A percentile compares a stretch with the other conserved stretches of the same genome.
These are phyloP conservation scores for Apoderus coryli DNA, from an alignment of 2,888 invertebrate species.

Conservation along the genomic window DNA sequence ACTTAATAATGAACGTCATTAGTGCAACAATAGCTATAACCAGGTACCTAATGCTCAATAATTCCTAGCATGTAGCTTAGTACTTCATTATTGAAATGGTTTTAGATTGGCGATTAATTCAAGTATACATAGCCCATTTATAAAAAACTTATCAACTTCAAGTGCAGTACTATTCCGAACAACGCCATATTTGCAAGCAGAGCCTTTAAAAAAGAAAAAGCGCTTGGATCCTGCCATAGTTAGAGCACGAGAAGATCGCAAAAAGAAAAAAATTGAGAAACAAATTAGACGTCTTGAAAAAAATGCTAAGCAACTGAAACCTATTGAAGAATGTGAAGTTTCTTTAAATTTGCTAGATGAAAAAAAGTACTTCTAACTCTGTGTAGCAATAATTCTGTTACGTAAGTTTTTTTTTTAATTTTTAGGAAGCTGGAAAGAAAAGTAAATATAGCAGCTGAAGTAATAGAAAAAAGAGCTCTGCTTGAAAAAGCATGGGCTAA, in stretches of 20 bases:
- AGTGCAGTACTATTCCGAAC: no score
- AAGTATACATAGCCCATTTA: no score
- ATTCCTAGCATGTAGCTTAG: no score
- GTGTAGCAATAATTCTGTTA: not conserved
- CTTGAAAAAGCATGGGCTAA: slow-evolving; percentile 63
- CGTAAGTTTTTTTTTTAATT: slow-evolving; percentile 12
- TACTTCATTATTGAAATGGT: no score
- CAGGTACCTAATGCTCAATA: no score
- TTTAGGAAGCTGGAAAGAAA: slow-evolving; percentile 39
- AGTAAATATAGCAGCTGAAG: slow-evolving; percentile 37
- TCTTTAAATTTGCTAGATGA: slow-evolving; percentile 51
- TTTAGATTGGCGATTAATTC: no score
- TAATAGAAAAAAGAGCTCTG: slow-evolving; percentile 45
- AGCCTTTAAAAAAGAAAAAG: slow-evolving; percentile 84
- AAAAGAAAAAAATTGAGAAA: slow-evolving; percentile 71
- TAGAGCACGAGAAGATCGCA: slow-evolving; percentile 68
- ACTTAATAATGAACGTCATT: no score
- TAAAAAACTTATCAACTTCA: no score
- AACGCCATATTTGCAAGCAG: no score
- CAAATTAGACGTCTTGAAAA: slow-evolving; percentile 71
- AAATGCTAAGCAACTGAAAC: slow-evolving; percentile 71
- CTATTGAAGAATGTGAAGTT: slow-evolving; percentile 75
- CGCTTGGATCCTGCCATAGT: slow-evolving; percentile 68
- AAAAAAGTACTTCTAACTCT: slow-evolving; percentile 44
- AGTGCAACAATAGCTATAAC: no score